phyloP scores from a whole-genome alignment of 2,888 invertebrate species.

The Mythimna pallens region DNA sequence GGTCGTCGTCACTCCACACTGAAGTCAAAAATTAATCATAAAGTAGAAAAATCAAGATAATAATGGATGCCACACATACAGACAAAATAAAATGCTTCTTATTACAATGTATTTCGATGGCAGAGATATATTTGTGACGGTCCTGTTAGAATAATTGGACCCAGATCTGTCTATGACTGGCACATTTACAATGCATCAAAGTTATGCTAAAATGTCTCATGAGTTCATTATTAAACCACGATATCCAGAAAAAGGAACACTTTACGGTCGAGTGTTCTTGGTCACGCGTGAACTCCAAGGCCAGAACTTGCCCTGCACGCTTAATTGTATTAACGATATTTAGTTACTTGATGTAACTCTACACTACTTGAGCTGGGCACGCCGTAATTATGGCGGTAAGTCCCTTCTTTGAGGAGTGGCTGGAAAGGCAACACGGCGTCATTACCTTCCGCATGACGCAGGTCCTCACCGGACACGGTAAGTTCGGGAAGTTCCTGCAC shows the following conservation, averaged over 20 bases:
- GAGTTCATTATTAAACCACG: no score
- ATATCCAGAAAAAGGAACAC: background rate
- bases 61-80: background rate
- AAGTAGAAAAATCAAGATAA: background rate
- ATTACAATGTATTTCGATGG: background rate
- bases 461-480: no score
- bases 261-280: background rate
- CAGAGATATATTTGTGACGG: background rate
- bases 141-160: background rate
- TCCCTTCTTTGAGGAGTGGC: no score
- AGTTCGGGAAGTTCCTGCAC: no score
- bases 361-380: background rate
- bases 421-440: no score
- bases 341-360: background rate
- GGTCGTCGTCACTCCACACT: constrained; percentile 83
- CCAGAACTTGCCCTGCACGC: background rate
- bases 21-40: constrained; percentile 32
- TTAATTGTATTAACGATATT: background rate
- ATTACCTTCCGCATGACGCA: no score
- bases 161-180: background rate
- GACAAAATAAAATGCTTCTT: no score
- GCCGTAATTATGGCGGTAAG: no score
- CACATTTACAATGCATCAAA: background rate
- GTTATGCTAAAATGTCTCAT: no score
- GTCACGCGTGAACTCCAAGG: background rate